These are phyloP conservation scores for Caenorhabditis panamensis DNA, from an alignment of 2,888 invertebrate species.

Conservation along the genomic window DNA sequence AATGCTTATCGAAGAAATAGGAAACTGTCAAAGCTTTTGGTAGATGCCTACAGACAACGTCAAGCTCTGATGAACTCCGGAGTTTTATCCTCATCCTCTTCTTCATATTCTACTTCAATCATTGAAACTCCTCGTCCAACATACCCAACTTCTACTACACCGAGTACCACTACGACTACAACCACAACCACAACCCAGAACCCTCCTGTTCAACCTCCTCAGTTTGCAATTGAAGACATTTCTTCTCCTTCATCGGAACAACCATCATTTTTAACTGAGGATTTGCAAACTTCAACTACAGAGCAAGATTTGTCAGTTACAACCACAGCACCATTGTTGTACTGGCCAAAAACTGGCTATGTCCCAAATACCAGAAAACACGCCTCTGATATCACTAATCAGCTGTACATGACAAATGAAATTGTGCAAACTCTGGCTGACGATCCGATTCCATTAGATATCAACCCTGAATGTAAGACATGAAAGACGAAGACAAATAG, in stretches of 20 bases:
- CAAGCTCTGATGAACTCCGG: conserved; percentile 27
- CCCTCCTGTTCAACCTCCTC: background rate
- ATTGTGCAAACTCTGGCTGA: conserved; percentile 62
- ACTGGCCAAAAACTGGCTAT: conserved; percentile 67
- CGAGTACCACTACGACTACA: background rate
- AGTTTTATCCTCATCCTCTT: background rate
- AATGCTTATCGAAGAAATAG: conserved; percentile 60
- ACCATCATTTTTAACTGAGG: background rate
- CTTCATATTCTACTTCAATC: background rate
- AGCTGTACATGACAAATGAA: conserved; percentile 70
- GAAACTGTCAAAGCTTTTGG: conserved; percentile 62
- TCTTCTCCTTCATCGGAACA: background rate
- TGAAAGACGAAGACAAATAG: no score
- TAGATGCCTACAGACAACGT: conserved; percentile 62
- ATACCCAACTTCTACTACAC: background rate
- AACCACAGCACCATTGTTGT: conserved; percentile 30
- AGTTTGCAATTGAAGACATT: background rate
- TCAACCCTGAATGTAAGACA: conserved; percentile 47
- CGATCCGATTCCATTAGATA: conserved; percentile 42
- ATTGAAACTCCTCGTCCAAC: background rate
- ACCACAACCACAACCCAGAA: background rate
- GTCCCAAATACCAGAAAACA: conserved; percentile 71
- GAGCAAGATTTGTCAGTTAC: conserved; percentile 5
- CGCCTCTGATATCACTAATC: conserved; percentile 70
- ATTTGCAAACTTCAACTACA: background rate